Conservation (phyloP, 92 coral and sea anemone genomes). For the Parazoanthus darwini region DNA sequence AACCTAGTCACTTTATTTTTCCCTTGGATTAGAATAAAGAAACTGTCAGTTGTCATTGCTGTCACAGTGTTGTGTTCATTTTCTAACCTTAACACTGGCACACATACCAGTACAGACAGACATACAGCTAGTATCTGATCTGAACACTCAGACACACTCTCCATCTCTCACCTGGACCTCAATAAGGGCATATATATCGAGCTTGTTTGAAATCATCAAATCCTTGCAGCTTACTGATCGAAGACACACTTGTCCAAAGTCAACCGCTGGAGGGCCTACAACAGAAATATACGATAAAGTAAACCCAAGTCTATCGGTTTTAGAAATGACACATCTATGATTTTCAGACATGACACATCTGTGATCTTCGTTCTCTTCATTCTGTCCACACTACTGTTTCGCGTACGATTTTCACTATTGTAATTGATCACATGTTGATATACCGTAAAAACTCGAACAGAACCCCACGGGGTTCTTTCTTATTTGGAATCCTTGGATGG, state of each 20-base stretch:
- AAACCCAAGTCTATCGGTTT: no score
- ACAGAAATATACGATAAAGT: background rate
- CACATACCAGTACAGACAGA: background rate
- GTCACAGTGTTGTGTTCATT: background rate
- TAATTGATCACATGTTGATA: no score
- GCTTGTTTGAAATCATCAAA: conserved; percentile 86
- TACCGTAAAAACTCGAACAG: no score
- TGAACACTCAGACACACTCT: background rate
- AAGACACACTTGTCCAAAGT: conserved; percentile 96
- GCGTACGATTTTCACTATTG: no score
- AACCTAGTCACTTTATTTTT: no score
- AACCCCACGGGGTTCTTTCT: no score
- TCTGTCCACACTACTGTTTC: background rate
- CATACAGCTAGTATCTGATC: background rate
- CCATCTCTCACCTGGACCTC: conserved; percentile 73
- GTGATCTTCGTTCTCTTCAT: background rate
- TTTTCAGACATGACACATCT: background rate
- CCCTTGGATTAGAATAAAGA: no score
- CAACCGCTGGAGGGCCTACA: conserved; percentile 86
- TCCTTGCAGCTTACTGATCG: conserved; percentile 86
- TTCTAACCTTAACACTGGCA: background rate
- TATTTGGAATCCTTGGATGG: no score
- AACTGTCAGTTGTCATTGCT: background rate
- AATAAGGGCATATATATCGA: conserved; percentile 76
- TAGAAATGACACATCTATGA: background rate